phyloP scores from a whole-genome alignment of 2,797 vertebrate genomes.

The Gephyroberyx darwinii region DNA sequence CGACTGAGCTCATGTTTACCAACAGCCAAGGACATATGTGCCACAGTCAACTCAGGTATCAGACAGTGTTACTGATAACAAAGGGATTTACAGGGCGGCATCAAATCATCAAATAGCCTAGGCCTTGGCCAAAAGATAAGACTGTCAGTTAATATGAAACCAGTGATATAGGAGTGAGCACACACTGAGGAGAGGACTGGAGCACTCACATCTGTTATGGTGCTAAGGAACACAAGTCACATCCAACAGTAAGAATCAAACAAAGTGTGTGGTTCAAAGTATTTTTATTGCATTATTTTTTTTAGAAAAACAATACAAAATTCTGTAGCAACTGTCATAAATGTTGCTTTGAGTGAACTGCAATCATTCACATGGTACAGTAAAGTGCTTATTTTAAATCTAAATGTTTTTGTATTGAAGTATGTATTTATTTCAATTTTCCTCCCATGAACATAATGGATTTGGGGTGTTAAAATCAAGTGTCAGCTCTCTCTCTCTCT shows the following conservation, averaged over 20 bases:
- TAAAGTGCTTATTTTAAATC: constrained; percentile 87
- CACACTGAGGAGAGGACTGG: constrained; percentile 9
- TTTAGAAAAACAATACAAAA: constrained; percentile 86
- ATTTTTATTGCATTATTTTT: constrained; percentile 82
- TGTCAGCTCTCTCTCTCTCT: constrained; percentile 40
- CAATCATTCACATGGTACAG: constrained; percentile 86
- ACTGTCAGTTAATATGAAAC: constrained; percentile 65
- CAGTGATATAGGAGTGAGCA: constrained; percentile 16
- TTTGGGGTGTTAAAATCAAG: constrained; percentile 52
- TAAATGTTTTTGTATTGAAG: constrained; percentile 66
- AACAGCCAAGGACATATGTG: constrained; percentile 61
- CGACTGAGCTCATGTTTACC: constrained; percentile 59
- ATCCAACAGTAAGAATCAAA: background rate
- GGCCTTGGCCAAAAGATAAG: constrained; percentile 67
- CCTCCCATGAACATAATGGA: constrained; percentile 58
- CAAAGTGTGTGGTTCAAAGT: constrained; percentile 71
- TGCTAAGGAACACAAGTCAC: background rate
- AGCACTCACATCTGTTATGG: background rate
- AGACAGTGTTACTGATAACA: constrained; percentile 56
- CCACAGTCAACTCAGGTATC: constrained; percentile 45
- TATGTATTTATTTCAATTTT: constrained; percentile 60
- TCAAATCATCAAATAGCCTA: constrained; percentile 34
- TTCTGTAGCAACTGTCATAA: constrained; percentile 81
- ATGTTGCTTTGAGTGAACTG: constrained; percentile 83
- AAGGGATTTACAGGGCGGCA: constrained; percentile 42